phyloP scores from a whole-genome alignment of 2,888 invertebrate genomes.

The Dendrolimus houi region DNA sequence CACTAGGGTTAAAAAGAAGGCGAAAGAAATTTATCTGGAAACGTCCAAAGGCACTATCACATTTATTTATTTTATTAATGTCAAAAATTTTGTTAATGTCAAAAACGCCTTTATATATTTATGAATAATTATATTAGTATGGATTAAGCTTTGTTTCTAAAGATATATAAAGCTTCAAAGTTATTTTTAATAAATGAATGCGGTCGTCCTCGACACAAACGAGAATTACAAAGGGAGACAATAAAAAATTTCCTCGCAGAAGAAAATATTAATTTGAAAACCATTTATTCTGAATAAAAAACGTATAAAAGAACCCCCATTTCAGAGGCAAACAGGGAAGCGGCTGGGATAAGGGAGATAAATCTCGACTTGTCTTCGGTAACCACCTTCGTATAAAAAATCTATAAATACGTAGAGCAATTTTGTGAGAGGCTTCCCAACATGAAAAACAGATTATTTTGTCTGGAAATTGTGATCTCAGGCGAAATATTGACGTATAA shows the following conservation, averaged over 20 bases:
- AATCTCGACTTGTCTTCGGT: constrained; percentile 47
- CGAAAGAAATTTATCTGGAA: too few relatives aligned
- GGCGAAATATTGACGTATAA: constrained; percentile 54
- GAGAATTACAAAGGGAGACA: constrained; percentile 32
- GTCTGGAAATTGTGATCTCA: constrained; percentile 41
- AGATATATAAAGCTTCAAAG: too few relatives aligned
- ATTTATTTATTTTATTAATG: too few relatives aligned
- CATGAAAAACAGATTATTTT: constrained; percentile 41
- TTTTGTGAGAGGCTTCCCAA: constrained; percentile 35
- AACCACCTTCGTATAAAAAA: constrained; percentile 31
- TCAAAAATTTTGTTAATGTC: too few relatives aligned
- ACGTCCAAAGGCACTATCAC: too few relatives aligned
- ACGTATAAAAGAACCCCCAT: constrained; percentile 42
- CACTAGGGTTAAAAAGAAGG: too few relatives aligned
- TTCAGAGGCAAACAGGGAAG: constrained; percentile 36
- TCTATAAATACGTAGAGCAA: constrained; percentile 36
- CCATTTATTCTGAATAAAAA: constrained; percentile 52
- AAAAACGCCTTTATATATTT: too few relatives aligned
- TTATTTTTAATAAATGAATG: not conserved
- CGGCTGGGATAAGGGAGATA: constrained; percentile 43
- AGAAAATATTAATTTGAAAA: constrained; percentile 54
- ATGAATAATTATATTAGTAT: too few relatives aligned
- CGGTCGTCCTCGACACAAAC: constrained; percentile 8
- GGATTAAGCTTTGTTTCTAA: too few relatives aligned
- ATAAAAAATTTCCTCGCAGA: constrained; percentile 36